Evolutionary conservation across 1,140 invertebrate species (phyloP).

Genomic region (Oryzaephilus surinamensis): DNA sequence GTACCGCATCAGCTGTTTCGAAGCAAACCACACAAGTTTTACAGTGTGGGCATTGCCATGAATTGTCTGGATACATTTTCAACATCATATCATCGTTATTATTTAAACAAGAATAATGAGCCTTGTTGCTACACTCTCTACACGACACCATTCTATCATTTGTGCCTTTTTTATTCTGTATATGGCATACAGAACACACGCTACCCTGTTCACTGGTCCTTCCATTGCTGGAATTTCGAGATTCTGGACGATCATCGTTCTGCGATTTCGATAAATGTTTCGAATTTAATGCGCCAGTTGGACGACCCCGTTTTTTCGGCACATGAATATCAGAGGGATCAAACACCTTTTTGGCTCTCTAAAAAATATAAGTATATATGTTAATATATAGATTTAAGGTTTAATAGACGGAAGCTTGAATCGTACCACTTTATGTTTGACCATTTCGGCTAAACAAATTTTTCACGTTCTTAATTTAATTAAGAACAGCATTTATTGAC

Average conservation of each 20-base stretch:
- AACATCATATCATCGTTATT: slow-evolving; percentile 50
- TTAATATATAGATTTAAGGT: too few species aligned
- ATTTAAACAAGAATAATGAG: slow-evolving; percentile 55
- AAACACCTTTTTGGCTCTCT: slow-evolving; percentile 60
- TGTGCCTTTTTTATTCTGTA: slow-evolving; percentile 44
- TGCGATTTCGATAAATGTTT: slow-evolving; percentile 29
- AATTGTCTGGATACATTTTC: slow-evolving; percentile 52
- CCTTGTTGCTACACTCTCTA: slow-evolving; percentile 68
- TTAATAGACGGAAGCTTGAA: too few species aligned
- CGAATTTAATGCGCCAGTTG: slow-evolving; percentile 47
- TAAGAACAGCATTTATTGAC: too few species aligned
- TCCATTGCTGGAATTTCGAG: slow-evolving; percentile 36
- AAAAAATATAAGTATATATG: slow-evolving; percentile 7
- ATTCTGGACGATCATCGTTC: slow-evolving; percentile 31
- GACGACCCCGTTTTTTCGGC: slow-evolving; percentile 53
- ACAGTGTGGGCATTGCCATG: slow-evolving; percentile 62
- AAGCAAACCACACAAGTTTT: slow-evolving; percentile 59
- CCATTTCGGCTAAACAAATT: background rate
- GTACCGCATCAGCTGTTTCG: slow-evolving; percentile 59
- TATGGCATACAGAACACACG: slow-evolving; percentile 46
- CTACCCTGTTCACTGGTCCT: slow-evolving; percentile 39
- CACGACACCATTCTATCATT: slow-evolving; percentile 62
- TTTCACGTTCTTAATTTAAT: too few species aligned
- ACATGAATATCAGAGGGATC: slow-evolving; percentile 68
- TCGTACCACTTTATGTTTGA: slow-evolving; percentile 10